These are phyloP conservation scores for Limnephilus auricula DNA, from an alignment of 2,888 invertebrate genomes.

Conservation along the genomic window DNA sequence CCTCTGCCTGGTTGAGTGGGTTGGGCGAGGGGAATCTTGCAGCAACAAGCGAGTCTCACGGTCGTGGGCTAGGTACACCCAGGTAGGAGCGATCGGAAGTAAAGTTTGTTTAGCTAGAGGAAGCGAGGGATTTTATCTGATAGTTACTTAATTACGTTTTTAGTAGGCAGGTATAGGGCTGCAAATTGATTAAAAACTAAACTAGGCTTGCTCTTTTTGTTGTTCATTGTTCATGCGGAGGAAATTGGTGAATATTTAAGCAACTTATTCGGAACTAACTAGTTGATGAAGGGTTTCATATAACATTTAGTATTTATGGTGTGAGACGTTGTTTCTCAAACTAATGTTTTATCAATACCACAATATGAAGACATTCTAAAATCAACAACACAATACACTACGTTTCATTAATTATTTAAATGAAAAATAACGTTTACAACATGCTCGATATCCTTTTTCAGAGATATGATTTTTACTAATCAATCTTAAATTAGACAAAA, in stretches of 20 bases:
- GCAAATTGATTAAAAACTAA: background rate
- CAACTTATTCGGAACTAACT: background rate
- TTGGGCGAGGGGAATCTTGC: background rate
- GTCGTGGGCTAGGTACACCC: background rate
- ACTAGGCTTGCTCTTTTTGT: background rate
- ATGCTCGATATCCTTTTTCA: too few relatives aligned
- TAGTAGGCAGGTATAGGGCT: background rate
- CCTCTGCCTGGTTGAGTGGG: background rate
- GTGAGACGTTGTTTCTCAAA: background rate
- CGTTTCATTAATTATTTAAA: too few relatives aligned
- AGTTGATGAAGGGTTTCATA: background rate
- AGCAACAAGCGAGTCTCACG: slow-evolving; percentile 2
- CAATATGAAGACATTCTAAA: too few relatives aligned
- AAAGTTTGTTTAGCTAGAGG: background rate
- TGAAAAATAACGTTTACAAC: too few relatives aligned
- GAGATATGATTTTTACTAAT: too few relatives aligned
- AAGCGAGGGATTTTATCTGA: background rate
- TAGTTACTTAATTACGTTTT: background rate
- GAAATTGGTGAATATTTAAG: background rate
- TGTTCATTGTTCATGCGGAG: background rate
- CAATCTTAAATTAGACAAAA: too few relatives aligned
- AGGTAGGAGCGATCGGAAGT: background rate
- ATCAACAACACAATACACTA: too few relatives aligned
- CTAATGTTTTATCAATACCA: background rate
- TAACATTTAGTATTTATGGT: background rate